These are phyloP conservation scores for Diadromus collaris DNA, from an alignment of 2,888 invertebrate species.

Conservation along the genomic window DNA sequence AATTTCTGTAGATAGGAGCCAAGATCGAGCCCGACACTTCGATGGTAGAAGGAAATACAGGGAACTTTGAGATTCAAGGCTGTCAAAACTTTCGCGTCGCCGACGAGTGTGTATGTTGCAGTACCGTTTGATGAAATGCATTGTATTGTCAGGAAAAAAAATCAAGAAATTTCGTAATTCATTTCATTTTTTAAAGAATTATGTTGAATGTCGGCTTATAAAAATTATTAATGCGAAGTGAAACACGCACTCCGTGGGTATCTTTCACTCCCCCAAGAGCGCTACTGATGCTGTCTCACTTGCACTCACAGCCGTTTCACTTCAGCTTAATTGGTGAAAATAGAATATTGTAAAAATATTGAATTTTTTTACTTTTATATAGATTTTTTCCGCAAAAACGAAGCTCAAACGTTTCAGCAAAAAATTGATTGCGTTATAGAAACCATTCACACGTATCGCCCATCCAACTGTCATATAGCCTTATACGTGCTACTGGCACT, in stretches of 20 bases:
- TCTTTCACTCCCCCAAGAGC: too few relatives aligned
- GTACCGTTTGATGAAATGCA: background rate
- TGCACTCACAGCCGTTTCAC: too few relatives aligned
- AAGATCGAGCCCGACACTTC: conserved; percentile 27
- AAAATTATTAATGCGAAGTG: too few relatives aligned
- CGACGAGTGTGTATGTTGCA: background rate
- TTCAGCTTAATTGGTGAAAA: background rate
- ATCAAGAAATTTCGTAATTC: too few relatives aligned
- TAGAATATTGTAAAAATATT: background rate
- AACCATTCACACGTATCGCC: conserved; percentile 25
- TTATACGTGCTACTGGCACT: background rate
- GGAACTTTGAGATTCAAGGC: conserved; percentile 11
- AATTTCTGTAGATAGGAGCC: background rate
- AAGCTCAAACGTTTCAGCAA: background rate
- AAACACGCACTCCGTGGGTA: too few relatives aligned
- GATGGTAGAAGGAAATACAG: conserved; percentile 11
- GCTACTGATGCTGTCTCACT: too few relatives aligned
- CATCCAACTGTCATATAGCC: conserved; percentile 40
- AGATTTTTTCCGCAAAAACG: background rate
- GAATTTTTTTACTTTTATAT: background rate
- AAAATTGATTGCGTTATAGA: background rate
- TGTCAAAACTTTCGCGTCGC: background rate
- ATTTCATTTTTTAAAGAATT: too few relatives aligned
- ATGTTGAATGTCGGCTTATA: background rate
- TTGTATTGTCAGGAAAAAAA: background rate